Percentiles rank a stretch among this genome's conserved stretches.
Conservation (phyloP, 2,797 vertebrate genomes). For the Enteromius viviparus region DNA sequence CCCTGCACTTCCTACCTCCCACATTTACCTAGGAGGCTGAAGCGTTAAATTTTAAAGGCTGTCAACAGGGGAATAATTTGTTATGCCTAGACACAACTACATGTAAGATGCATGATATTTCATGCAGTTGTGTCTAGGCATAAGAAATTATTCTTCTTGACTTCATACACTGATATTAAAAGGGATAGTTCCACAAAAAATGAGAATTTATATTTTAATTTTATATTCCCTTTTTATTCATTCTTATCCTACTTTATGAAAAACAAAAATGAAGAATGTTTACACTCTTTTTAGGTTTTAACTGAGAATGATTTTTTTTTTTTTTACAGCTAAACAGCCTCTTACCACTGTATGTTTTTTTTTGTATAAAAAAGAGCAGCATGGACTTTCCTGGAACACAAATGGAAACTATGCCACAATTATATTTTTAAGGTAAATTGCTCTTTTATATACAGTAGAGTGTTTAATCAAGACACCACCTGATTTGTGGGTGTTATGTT, state of each 20-base stretch:
- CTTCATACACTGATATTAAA: background rate
- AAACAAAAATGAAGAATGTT: background rate
- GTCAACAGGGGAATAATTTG: constrained; percentile 1
- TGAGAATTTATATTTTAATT: background rate
- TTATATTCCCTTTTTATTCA: background rate
- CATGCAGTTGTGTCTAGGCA: constrained; percentile 23
- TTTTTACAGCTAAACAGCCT: background rate
- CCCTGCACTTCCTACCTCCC: background rate
- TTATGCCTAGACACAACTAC: constrained; percentile 31
- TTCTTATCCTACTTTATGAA: background rate
- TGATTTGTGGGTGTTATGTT: constrained; percentile 26
- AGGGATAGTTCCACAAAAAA: background rate
- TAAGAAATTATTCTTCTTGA: background rate
- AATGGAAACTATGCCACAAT: constrained; percentile 14
- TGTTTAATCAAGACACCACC: constrained; percentile 39
- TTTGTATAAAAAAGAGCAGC: background rate
- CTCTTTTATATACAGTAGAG: constrained; percentile 16
- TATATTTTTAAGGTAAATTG: constrained; percentile 18
- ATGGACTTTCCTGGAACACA: background rate
- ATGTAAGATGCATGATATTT: constrained; percentile 32
- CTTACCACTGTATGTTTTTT: background rate
- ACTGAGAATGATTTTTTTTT: background rate
- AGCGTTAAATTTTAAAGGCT: constrained; percentile 10
- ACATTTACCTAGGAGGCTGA: constrained; percentile 2
- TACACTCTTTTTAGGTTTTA: background rate